Evolutionary conservation across 2,113 vertebrate genomes (phyloP).

Genomic region (Mormyrus iriodes): DNA sequence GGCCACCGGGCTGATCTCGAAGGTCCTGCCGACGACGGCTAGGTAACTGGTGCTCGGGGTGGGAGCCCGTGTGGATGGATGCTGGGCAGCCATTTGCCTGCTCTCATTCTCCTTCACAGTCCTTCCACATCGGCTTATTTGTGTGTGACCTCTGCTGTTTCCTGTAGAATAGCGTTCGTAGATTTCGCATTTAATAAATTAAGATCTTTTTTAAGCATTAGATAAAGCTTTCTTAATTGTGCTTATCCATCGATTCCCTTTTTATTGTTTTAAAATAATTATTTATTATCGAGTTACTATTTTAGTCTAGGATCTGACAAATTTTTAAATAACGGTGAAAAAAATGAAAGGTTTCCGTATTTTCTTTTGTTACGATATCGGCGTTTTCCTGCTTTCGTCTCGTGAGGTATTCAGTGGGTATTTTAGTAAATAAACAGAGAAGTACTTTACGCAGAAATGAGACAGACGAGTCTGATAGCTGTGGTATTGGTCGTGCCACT

Average conservation of each 20-base stretch:
- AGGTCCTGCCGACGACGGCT: conserved; percentile 59
- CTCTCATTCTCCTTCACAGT: background rate
- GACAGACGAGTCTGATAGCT: background rate
- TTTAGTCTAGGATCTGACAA: background rate
- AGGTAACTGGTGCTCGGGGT: conserved; percentile 48
- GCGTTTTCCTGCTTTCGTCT: background rate
- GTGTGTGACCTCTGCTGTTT: background rate
- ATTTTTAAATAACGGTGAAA: background rate
- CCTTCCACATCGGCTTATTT: background rate
- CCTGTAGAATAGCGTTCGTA: background rate
- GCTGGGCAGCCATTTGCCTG: background rate
- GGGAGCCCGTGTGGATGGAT: background rate
- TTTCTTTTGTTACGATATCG: background rate
- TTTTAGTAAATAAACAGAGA: background rate
- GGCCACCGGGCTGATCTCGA: conserved; percentile 57
- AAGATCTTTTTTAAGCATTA: background rate
- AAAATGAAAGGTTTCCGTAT: background rate
- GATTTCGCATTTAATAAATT: background rate
- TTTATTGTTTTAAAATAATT: background rate
- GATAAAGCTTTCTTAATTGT: background rate
- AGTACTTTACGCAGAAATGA: background rate
- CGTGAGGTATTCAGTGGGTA: background rate
- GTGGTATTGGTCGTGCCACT: background rate
- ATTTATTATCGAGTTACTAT: background rate
- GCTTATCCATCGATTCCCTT: background rate